Evolutionary conservation across 1,140 invertebrate species (phyloP), one percentile per base, ranked within the genome.

Genomic region (Delia radicum): DNA sequence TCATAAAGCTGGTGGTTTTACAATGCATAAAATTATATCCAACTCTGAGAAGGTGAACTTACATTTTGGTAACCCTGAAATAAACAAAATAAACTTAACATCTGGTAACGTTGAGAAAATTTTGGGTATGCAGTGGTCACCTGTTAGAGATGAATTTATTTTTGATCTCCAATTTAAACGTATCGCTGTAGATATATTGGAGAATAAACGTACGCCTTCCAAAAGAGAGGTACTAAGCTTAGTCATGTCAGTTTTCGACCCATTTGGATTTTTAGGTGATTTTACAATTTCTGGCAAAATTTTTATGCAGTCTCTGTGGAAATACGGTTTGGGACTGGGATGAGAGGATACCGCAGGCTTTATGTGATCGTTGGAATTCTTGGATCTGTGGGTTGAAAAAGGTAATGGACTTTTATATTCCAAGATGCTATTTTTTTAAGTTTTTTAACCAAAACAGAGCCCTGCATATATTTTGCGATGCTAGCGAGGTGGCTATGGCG

Each of bases 391-490:
- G 24, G 8, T 61, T 61, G 8, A 2, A n/a, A 1, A 61, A 21
- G 18, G 12, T 48, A 18, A 18, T 7, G 3, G 5, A 48, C 5
- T 48, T 48, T 18, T 15, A 18, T 7, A 48, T 61, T 2, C 55
- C 55, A 21, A 2, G 55, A 3, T 61, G 18, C 21, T 61, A 61
- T 61, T 3, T 21, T 4, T 5, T n/a, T 21, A 21, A 1, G 55
- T 21, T 61, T 21, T 21, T 61, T 24, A 26, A 5, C 5, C 3
- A 5, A 48, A 15, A 28, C 4, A 33, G 42, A 15, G 31, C 42
- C 1, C 26, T 72, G 24, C 69, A 72, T 46, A 5, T 72, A 15
- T 72, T 72, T 72, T 18, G 18, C n/a, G 69, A 72, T 46, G 69
- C 37, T 1, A 72, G 69, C 26, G 69, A 72, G 24, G 37, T 24